Percentiles rank a stretch among this genome's conserved stretches.
Conservation (phyloP, 2,113 vertebrate species). For the western clawed frog (Xenopus tropicalis) region UCB_Xtro_10.0 CM004444.2:3102001-3102500, state of each 20-base stretch:
- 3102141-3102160: constrained; percentile 74
- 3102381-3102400: constrained; percentile 82
- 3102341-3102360: too few species aligned
- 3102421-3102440: constrained; percentile 93
- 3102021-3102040: too few species aligned
- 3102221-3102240: background rate
- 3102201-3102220: constrained; percentile 67
- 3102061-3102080: constrained; percentile 86
- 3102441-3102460: constrained; percentile 90
- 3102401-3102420: constrained; percentile 96
- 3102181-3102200: constrained; percentile 85
- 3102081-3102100: constrained; percentile 90
- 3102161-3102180: constrained; percentile 92
- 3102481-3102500: constrained; percentile 90
- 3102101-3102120: constrained; percentile 96
- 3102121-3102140: constrained; percentile 83
- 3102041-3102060: constrained; percentile 80
- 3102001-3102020: too few species aligned
- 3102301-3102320: too few species aligned
- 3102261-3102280: too few species aligned
- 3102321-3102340: too few species aligned
- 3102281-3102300: too few species aligned
- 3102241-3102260: background rate
- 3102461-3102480: constrained; percentile 88
- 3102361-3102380: too few species aligned